These are phyloP conservation scores for Tarsius wallacei DNA, from an alignment of 2,797 vertebrate species.

Conservation along the genomic window DNA sequence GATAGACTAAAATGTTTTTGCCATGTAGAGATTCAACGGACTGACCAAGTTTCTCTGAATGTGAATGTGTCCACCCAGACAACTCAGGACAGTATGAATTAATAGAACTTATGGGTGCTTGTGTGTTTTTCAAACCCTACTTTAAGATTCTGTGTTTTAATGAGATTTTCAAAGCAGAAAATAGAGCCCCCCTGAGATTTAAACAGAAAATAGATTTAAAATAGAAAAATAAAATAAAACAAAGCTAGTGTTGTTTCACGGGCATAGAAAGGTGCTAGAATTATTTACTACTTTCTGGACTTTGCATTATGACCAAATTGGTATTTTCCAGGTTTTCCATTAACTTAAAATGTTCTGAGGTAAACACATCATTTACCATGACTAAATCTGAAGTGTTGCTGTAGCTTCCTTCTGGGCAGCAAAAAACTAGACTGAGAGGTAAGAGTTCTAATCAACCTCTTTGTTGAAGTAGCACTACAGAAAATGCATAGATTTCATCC, in stretches of 20 bases:
- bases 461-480: background rate
- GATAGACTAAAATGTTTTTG: slow-evolving; percentile 40
- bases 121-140: slow-evolving; percentile 59
- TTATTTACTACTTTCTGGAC: slow-evolving; percentile 84
- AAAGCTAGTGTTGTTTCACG: slow-evolving; percentile 79
- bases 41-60: slow-evolving; percentile 15
- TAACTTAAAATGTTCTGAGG: slow-evolving; percentile 82
- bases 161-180: slow-evolving; percentile 76
- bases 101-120: background rate
- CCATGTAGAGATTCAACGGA: background rate
- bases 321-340: slow-evolving; percentile 86
- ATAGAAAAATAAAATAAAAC: slow-evolving; percentile 71
- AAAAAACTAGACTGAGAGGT: slow-evolving; percentile 31
- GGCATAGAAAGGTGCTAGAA: slow-evolving; percentile 81
- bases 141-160: slow-evolving; percentile 78
- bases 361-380: slow-evolving; percentile 79
- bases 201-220: slow-evolving; percentile 81
- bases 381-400: slow-evolving; percentile 69
- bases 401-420: slow-evolving; percentile 63
- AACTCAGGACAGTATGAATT: slow-evolving; percentile 53
- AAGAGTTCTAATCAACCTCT: slow-evolving; percentile 14
- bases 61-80: background rate
- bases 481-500: background rate
- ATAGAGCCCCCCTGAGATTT: slow-evolving; percentile 73
- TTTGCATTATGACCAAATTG: slow-evolving; percentile 76